Base-by-base conservation (phyloP, 2,888 invertebrate species). In the Lochmaea crataegi region DNA sequence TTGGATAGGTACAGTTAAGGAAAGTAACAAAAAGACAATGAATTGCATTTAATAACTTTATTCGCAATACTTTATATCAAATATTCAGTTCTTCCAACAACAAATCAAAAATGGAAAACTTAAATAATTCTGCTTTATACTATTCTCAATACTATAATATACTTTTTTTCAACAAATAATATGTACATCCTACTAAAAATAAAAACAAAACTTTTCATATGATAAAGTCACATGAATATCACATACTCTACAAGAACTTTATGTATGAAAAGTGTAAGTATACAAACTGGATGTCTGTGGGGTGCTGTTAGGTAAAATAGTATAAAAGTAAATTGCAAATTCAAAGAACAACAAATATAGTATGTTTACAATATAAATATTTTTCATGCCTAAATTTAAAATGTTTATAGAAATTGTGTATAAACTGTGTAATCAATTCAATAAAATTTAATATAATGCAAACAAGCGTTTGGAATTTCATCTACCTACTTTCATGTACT, bases 21-120 rank as follows among this genome's bases (percentile, higher is more conserved):
- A 32, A 3, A 32, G 26, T 32, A 32, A 32, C 4, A 9, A 56
- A 53, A 53, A 53, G 18, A 53, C 22, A 38, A 14, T 58, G 10
- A 58, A 14, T 56, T 26, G n/a, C 22, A 58, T 67, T 18, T 58
- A 45, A 67, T 45, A 67, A 56, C 58, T 67, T 67, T 67, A 67
- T 58, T 65, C 53, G 16, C 26, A 67, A 67, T 67, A 67, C 67
- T 53, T 51, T 14, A 57, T 32, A 32, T 32, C 26, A 32, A 67
- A 57, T 58, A 57, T 42, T 67, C 67, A 67, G 57, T 58, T 58
- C 58, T 67, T 67, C 57, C 45, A 58, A 67, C 48, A 67, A 51
- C 58, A 41, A 41, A 58, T 41, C 67, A 41, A 67, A 67, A 42
- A 67, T 57, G 32, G 42, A 58, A 41, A 67, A 58, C 10, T 12